Evolutionary conservation across 2,888 invertebrate genomes (phyloP).

Genomic region (Apocheima hispidaria): DNA sequence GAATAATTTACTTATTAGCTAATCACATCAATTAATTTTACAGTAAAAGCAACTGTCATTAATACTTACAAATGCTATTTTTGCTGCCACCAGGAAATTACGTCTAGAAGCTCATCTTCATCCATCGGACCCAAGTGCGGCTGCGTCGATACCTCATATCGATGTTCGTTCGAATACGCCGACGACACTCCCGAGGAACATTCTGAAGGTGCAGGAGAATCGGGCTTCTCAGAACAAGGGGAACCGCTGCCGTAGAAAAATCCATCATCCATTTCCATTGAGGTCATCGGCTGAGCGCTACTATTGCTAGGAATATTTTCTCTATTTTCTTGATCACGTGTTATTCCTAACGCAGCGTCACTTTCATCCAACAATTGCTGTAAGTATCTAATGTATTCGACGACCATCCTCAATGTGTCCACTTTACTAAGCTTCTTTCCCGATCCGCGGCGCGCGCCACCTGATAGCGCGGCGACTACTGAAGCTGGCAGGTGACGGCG

Average conservation of each 20-base stretch:
- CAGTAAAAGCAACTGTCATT: slow-evolving; percentile 1
- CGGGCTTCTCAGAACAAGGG: slow-evolving; percentile 89
- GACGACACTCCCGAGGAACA: slow-evolving; percentile 88
- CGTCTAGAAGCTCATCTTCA: slow-evolving; percentile 95
- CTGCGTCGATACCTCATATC: slow-evolving; percentile 76
- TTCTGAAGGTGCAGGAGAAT: slow-evolving; percentile 91
- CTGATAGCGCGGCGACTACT: slow-evolving; percentile 89
- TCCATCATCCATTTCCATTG: slow-evolving; percentile 81
- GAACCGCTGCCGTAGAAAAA: slow-evolving; percentile 81
- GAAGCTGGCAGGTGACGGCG: slow-evolving; percentile 94
- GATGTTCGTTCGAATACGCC: slow-evolving; percentile 76
- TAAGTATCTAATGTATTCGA: slow-evolving; percentile 95
- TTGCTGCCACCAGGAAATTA: slow-evolving; percentile 94
- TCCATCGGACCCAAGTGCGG: slow-evolving; percentile 91
- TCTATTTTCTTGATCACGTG: slow-evolving; percentile 77
- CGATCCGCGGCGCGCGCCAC: slow-evolving; percentile 89
- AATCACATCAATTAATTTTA: neutral
- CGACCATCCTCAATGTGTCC: slow-evolving; percentile 95
- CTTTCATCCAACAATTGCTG: slow-evolving; percentile 92
- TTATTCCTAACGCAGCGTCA: slow-evolving; percentile 86
- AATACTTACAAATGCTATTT: slow-evolving; percentile 80
- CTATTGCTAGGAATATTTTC: slow-evolving; percentile 75
- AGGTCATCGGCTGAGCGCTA: slow-evolving; percentile 73
- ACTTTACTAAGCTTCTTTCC: slow-evolving; percentile 96
- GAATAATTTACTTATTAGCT: neutral